Percentiles rank a stretch among this genome's conserved stretches.
These are phyloP conservation scores for Steinernema hermaphroditum DNA, from an alignment of 2,888 invertebrate genomes.

Conservation along the genomic window DNA sequence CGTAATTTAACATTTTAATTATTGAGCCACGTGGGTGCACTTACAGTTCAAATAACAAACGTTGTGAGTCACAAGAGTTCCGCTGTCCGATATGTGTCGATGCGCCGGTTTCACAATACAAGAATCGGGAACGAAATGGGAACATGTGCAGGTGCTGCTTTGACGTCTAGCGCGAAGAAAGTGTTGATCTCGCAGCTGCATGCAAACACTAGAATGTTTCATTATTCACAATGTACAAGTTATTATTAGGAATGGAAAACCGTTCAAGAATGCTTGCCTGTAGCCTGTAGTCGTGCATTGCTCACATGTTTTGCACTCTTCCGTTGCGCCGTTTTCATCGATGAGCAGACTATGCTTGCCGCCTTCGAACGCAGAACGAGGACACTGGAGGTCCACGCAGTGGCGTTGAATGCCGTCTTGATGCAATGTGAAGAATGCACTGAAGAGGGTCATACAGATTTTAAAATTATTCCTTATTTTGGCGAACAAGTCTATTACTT, in stretches of 20 bases:
- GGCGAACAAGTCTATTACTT: too few species aligned
- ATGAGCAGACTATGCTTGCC: neutral
- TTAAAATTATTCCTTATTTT: too few species aligned
- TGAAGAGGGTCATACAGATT: neutral
- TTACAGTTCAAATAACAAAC: constrained; percentile 23
- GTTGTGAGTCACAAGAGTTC: constrained; percentile 12
- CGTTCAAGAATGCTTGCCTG: constrained; percentile 43
- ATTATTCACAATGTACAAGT: too few species aligned
- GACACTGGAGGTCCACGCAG: constrained; percentile 12
- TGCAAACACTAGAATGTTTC: constrained; percentile 32
- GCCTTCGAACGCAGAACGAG: constrained; percentile 5
- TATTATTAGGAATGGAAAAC: neutral
- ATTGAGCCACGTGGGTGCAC: too few species aligned
- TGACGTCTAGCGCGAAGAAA: neutral
- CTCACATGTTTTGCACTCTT: constrained; percentile 51
- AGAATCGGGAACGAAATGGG: constrained; percentile 36
- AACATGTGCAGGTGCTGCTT: constrained; percentile 34
- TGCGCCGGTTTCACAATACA: constrained; percentile 29
- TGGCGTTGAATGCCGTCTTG: constrained; percentile 3
- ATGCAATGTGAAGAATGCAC: constrained; percentile 13
- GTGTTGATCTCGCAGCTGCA: constrained; percentile 9
- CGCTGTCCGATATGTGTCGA: neutral
- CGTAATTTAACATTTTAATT: neutral
- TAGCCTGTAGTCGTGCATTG: constrained; percentile 61
- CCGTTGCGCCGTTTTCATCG: constrained; percentile 31